These are phyloP conservation scores for Colius striatus DNA, from an alignment of 2,113 vertebrate genomes.

Conservation along the genomic window DNA sequence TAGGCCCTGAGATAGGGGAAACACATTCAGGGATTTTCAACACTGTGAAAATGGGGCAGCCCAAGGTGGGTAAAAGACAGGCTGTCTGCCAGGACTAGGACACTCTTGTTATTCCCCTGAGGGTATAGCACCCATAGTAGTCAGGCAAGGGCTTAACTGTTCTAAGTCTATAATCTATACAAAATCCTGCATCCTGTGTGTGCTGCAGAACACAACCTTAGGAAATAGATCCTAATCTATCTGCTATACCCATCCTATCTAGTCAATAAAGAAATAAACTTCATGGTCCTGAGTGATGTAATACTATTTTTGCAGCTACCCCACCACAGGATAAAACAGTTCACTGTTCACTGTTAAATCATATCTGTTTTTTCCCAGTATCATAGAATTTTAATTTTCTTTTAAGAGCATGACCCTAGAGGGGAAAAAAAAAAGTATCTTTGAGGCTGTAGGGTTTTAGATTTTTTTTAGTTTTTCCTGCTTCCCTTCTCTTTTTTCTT, in stretches of 20 bases:
- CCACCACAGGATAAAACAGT: not conserved
- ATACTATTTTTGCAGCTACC: not conserved
- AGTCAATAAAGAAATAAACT: not conserved
- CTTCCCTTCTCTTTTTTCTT: not conserved
- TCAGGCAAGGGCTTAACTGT: not conserved
- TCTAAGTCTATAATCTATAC: not conserved
- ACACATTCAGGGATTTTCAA: not conserved
- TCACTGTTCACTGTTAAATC: not conserved
- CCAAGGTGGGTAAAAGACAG: not conserved
- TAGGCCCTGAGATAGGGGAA: not conserved
- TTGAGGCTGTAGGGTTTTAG: not conserved
- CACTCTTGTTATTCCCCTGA: rapidly evolving
- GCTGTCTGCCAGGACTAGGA: not conserved
- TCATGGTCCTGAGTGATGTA: not conserved
- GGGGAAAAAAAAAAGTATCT: not conserved
- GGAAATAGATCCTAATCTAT: not conserved
- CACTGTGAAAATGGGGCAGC: not conserved
- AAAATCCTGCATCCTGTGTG: not conserved
- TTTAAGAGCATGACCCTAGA: not conserved
- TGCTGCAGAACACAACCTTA: not conserved
- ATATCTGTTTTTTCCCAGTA: not conserved
- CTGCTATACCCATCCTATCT: not conserved
- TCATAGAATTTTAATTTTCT: not conserved
- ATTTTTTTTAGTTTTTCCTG: not conserved
- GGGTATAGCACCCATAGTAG: not conserved